Conservation (phyloP, 1,140 invertebrate species). For the Galendromus occidentalis region DNA sequence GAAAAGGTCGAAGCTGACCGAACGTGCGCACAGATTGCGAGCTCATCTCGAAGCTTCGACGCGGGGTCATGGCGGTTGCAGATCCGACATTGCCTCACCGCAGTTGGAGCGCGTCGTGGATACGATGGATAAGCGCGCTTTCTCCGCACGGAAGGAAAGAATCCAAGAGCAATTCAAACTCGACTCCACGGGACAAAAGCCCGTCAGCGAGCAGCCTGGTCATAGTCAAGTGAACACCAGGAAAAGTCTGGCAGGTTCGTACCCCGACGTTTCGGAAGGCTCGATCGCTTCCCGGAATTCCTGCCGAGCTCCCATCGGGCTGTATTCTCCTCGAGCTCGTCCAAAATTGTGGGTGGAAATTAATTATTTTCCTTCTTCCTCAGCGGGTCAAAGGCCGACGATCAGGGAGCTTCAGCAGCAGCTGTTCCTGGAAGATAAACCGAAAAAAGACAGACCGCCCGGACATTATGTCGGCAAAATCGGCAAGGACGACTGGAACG, state of each 20-base stretch:
- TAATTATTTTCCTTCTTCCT: constrained; percentile 13
- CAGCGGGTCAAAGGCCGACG: not conserved
- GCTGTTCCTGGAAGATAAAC: constrained; percentile 5
- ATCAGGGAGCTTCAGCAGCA: not conserved
- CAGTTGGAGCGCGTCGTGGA: not conserved
- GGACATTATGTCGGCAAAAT: constrained; percentile 42
- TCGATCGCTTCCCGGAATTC: too few species aligned
- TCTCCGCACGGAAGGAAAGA: not conserved
- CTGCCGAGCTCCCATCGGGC: too few species aligned
- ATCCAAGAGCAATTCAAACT: not conserved
- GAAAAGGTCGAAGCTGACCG: not conserved
- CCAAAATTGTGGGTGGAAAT: not conserved
- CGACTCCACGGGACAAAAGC: not conserved
- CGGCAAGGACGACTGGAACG: constrained; percentile 74
- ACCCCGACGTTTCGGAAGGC: too few species aligned
- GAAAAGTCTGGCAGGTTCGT: too few species aligned
- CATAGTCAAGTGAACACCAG: too few species aligned
- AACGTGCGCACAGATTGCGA: not conserved
- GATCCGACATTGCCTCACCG: not conserved
- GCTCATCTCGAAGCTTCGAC: not conserved
- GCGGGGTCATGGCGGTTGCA: not conserved
- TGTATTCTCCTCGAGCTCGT: too few species aligned
- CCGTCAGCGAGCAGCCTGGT: too few species aligned
- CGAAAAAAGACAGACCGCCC: constrained; percentile 13
- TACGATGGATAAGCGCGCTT: not conserved